A percentile compares a stretch with the other conserved stretches of the same genome.
phyloP scores from a whole-genome alignment of 64 coral and sea anemone species.

The Pachyseris speciosa region DNA sequence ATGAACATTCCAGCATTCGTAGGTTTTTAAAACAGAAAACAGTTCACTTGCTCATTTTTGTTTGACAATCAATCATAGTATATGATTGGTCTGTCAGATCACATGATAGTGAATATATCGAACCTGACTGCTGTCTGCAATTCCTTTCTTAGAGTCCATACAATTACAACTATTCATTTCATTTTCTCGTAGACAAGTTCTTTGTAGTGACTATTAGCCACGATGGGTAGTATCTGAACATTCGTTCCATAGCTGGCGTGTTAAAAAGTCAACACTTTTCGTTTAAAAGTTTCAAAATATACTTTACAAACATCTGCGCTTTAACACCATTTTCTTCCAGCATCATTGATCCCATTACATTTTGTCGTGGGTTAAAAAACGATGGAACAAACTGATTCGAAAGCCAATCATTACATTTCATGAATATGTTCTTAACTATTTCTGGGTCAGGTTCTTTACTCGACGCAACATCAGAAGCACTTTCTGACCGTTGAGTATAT shows the following conservation, averaged over 20 bases:
- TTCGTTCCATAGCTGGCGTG: not conserved
- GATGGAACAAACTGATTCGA: slow-evolving; percentile 61
- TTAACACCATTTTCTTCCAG: slow-evolving; percentile 40
- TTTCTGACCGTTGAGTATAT: not conserved
- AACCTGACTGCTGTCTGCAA: not conserved
- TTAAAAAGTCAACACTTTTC: slow-evolving; percentile 14
- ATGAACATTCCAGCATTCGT: not conserved
- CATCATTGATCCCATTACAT: slow-evolving; percentile 41
- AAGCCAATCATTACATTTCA: slow-evolving; percentile 49
- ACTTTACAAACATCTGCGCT: slow-evolving; percentile 21
- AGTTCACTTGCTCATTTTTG: not conserved
- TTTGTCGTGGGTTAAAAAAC: slow-evolving; percentile 68
- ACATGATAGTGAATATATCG: not conserved
- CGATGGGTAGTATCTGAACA: not conserved
- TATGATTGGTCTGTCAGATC: not conserved
- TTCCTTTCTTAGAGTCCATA: not conserved
- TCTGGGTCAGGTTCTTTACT: slow-evolving; percentile 8
- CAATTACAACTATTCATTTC: not conserved
- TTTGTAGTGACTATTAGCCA: not conserved
- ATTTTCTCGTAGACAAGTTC: not conserved
- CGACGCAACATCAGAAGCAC: slow-evolving; percentile 4
- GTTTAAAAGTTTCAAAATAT: slow-evolving; percentile 24
- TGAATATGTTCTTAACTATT: slow-evolving; percentile 58
- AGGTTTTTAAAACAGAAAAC: not conserved
- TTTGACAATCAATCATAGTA: not conserved